Conservation (phyloP, 2,113 vertebrate species). For the Taurulus bubalis region DNA sequence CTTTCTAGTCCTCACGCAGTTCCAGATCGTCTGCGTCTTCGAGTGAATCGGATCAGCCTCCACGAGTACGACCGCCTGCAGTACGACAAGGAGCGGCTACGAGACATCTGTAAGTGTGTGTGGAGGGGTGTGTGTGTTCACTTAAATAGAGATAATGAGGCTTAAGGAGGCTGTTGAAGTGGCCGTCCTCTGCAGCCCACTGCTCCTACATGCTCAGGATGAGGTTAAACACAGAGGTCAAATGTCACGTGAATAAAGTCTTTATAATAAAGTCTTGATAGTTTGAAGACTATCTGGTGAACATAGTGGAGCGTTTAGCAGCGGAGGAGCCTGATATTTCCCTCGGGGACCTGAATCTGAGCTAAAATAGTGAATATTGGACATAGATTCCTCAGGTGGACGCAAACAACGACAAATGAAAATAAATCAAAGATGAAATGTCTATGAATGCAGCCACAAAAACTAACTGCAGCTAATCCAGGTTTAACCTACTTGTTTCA, state of each 20-base stretch:
- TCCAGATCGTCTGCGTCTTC: conserved; percentile 93
- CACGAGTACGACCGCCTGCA: conserved; percentile 95
- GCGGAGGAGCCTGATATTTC: not conserved
- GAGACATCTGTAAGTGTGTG: conserved; percentile 93
- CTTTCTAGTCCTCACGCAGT: conserved; percentile 91
- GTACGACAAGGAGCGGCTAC: conserved; percentile 95
- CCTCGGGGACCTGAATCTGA: no score
- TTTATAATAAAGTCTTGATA: no score
- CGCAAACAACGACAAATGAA: not conserved
- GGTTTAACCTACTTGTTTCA: not conserved
- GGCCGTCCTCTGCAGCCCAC: no score
- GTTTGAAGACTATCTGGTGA: not conserved
- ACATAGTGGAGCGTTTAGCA: not conserved
- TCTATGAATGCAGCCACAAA: not conserved
- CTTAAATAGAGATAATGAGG: no score
- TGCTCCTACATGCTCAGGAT: no score
- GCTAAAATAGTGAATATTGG: no score
- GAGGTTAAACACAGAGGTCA: not conserved
- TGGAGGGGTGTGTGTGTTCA: not conserved
- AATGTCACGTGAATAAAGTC: not conserved
- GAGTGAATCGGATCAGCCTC: conserved; percentile 94
- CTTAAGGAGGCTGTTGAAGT: no score
- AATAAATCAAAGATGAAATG: not conserved
- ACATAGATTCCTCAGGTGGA: not conserved
- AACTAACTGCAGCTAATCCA: not conserved